Percentiles rank a stretch among this genome's conserved stretches.
These are phyloP conservation scores for Grammomys dolichurus DNA, from an alignment of 2,113 vertebrate genomes.

Conservation along the genomic window DNA sequence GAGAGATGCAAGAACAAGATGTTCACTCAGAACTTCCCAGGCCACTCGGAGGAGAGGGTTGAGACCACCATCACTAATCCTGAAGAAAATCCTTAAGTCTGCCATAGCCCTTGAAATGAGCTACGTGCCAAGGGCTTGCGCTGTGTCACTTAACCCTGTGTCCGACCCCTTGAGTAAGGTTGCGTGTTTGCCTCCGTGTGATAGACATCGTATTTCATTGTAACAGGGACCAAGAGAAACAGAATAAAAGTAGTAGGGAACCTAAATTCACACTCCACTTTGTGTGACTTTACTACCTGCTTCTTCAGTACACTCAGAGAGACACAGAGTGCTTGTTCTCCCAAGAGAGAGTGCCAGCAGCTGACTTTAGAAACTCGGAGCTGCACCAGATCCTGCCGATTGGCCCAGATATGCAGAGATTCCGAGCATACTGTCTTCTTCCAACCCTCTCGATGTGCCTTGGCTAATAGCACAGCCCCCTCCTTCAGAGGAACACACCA, in stretches of 20 bases:
- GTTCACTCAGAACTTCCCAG: background rate
- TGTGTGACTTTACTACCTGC: background rate
- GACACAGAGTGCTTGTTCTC: background rate
- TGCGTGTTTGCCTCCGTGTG: background rate
- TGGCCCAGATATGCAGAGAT: background rate
- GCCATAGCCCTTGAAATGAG: fast-evolving
- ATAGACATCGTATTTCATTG: background rate
- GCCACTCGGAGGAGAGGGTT: background rate
- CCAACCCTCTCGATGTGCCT: background rate
- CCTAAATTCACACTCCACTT: background rate
- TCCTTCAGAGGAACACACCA: background rate
- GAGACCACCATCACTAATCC: background rate
- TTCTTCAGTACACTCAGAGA: background rate
- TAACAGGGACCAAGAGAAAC: background rate
- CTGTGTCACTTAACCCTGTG: background rate
- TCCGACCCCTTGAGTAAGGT: background rate
- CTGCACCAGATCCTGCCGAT: fast-evolving
- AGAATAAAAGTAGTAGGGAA: background rate
- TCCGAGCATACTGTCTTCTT: background rate
- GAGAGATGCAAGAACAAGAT: background rate
- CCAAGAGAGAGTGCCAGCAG: background rate
- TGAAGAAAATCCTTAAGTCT: fast-evolving
- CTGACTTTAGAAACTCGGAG: background rate
- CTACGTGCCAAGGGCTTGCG: background rate
- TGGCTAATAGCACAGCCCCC: background rate